Percentiles rank a stretch among this genome's conserved stretches.
Evolutionary conservation across 1,140 invertebrate genomes (phyloP).

Genomic region (Camponotus vicinus): DNA sequence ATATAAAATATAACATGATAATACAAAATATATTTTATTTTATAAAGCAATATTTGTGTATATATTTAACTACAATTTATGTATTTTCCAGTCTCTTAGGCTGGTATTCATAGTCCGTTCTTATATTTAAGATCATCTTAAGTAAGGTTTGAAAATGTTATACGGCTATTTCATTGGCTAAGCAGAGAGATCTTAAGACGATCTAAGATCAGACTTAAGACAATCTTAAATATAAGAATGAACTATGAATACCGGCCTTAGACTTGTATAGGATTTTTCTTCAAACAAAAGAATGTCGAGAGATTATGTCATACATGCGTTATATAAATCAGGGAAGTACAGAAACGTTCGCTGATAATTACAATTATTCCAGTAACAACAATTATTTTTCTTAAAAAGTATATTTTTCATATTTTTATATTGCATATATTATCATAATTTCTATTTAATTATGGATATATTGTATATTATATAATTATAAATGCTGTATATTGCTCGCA

Average conservation of each 20-base stretch:
- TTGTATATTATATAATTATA: not conserved
- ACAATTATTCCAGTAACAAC: not conserved
- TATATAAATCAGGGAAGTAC: not conserved
- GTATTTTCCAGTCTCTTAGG: not conserved
- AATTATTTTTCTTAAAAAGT: not conserved
- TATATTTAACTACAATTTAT: not conserved
- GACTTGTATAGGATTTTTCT: not conserved
- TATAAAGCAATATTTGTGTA: not conserved
- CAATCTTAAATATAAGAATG: too few species aligned
- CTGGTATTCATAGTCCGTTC: too few species aligned
- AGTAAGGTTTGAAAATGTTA: too few species aligned
- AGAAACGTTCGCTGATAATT: not conserved
- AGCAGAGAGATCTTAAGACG: too few species aligned
- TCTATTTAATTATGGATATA: not conserved
- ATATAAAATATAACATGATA: not conserved
- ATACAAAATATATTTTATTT: conserved; percentile 2
- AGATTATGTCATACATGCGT: not conserved
- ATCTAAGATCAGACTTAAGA: too few species aligned
- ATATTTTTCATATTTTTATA: not conserved
- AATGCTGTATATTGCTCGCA: too few species aligned
- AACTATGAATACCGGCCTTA: too few species aligned
- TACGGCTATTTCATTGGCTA: too few species aligned
- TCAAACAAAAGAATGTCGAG: not conserved
- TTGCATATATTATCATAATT: not conserved
- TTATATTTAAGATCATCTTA: too few species aligned